Evolutionary conservation across 2,113 vertebrate genomes (phyloP).

Genomic region (Dinomys branickii): DNA sequence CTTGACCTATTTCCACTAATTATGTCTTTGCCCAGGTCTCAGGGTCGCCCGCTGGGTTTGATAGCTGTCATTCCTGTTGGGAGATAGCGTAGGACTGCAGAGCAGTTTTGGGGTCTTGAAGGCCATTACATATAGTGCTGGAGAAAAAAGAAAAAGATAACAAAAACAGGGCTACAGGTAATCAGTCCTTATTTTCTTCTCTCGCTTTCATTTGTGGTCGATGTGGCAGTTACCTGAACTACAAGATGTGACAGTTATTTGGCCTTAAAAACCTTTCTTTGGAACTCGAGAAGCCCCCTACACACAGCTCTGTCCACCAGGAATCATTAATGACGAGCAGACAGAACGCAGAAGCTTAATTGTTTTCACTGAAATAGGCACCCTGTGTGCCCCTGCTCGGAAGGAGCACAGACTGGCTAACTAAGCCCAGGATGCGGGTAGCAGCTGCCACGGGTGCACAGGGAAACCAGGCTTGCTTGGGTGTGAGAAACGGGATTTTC

Average conservation of each 20-base stretch:
- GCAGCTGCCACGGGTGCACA: conserved; percentile 68
- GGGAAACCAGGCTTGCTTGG: conserved; percentile 48
- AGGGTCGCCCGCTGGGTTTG: not conserved
- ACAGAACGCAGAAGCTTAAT: conserved; percentile 73
- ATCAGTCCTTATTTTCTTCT: conserved; percentile 22
- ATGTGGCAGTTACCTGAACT: conserved; percentile 78
- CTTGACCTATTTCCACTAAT: not conserved
- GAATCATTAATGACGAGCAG: conserved; percentile 79
- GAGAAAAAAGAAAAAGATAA: not conserved
- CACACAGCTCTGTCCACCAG: conserved; percentile 75
- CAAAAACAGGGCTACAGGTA: conserved; percentile 26
- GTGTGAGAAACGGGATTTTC: conserved; percentile 69
- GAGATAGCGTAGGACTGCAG: not conserved
- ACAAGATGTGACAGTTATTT: conserved; percentile 78
- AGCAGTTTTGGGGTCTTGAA: conserved; percentile 18
- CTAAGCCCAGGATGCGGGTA: not conserved
- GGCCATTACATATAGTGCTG: conserved; percentile 19
- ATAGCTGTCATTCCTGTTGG: not conserved
- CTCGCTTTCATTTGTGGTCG: conserved; percentile 69
- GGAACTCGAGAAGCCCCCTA: conserved; percentile 75
- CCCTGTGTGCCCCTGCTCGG: conserved; percentile 70
- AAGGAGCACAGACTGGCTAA: conserved; percentile 75
- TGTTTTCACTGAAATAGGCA: conserved; percentile 83
- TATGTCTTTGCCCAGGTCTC: not conserved
- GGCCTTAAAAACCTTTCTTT: conserved; percentile 79